Evolutionary conservation across 2,113 vertebrate genomes (phyloP).

Genomic region (Numida meleagris): DNA sequence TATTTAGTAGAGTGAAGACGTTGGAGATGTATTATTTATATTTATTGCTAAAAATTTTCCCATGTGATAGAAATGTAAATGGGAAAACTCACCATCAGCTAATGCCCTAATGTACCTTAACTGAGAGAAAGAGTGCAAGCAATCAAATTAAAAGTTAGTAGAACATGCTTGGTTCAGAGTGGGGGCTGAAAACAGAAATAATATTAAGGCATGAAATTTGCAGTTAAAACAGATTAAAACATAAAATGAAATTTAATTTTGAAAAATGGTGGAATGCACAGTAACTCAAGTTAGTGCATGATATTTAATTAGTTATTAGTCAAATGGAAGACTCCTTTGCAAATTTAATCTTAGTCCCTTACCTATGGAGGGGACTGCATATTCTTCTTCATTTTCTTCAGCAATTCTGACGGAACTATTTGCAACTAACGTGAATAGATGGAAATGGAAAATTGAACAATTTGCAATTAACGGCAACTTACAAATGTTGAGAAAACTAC

Average conservation of each 20-base stretch:
- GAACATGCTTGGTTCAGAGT: neutral
- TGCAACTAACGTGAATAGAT: neutral
- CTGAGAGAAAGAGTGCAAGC: neutral
- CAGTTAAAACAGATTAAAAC: neutral
- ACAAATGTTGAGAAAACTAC: neutral
- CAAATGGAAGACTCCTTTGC: neutral
- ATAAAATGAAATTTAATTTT: neutral
- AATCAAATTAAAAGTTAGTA: neutral
- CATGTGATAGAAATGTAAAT: neutral
- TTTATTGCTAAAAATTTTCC: neutral
- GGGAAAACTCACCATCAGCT: neutral
- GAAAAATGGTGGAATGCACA: neutral
- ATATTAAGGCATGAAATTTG: neutral
- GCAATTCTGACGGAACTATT: neutral
- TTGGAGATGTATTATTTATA: neutral
- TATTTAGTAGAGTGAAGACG: neutral
- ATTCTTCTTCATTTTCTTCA: neutral
- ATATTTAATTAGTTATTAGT: neutral
- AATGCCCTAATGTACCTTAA: neutral
- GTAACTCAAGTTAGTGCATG: neutral
- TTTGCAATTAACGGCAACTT: neutral
- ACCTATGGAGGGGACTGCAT: neutral
- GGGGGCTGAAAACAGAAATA: neutral
- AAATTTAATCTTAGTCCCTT: neutral
- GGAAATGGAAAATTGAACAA: neutral